Evolutionary conservation across 2,113 vertebrate genomes (phyloP).

Genomic region (Oostethus manadensis): DNA sequence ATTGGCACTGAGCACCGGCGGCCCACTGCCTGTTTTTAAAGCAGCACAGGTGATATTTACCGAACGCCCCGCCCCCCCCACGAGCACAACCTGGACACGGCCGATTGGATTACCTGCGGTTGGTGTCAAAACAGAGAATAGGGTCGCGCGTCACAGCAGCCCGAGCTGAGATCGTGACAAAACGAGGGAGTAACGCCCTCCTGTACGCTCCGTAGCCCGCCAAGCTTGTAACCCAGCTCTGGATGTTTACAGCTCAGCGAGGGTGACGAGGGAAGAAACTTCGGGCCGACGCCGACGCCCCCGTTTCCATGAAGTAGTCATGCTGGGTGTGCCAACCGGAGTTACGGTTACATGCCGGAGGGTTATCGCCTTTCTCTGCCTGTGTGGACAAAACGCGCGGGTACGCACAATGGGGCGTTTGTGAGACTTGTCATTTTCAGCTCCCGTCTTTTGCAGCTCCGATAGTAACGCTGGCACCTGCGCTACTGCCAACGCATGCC

Average conservation of each 20-base stretch:
- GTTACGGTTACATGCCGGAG: constrained; percentile 75
- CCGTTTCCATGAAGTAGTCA: constrained; percentile 75
- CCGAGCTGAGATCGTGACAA: constrained; percentile 49
- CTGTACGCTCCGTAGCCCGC: constrained; percentile 52
- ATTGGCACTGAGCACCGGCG: neutral
- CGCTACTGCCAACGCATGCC: neutral
- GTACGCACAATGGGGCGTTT: constrained; percentile 41
- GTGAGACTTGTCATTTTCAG: neutral
- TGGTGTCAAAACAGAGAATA: constrained; percentile 19
- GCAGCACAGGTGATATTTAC: constrained; percentile 11
- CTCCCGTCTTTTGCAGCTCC: too few species aligned
- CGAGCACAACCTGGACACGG: constrained; percentile 8
- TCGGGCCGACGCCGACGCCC: constrained; percentile 72
- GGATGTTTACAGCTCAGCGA: constrained; percentile 56
- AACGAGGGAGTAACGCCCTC: constrained; percentile 53
- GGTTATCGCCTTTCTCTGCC: constrained; percentile 72
- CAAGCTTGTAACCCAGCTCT: constrained; percentile 59
- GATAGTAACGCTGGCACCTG: too few species aligned
- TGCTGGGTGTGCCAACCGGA: constrained; percentile 73
- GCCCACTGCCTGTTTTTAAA: constrained; percentile 1
- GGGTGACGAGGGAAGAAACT: constrained; percentile 65
- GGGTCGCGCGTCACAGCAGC: constrained; percentile 47
- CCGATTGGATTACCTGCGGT: constrained; percentile 37
- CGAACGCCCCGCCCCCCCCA: constrained; percentile 3
- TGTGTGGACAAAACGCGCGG: constrained; percentile 66